Evolutionary conservation across 1,140 invertebrate species (phyloP), one percentile per base, ranked within the genome.

Genomic region (Drosophila oshimai): DNA sequence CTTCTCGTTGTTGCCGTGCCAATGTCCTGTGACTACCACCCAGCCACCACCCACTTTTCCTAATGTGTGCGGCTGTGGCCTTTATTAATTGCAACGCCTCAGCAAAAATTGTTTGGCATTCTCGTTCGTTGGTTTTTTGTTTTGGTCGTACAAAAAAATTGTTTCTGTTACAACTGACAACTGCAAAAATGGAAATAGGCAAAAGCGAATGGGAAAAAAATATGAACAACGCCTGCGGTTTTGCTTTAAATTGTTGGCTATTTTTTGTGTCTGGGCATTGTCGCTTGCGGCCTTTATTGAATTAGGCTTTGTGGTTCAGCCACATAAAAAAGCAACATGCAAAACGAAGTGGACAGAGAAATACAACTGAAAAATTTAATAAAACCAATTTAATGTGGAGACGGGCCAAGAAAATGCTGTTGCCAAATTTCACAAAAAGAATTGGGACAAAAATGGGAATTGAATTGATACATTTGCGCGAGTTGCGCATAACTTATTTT

Each of bases 1-100:
- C 46, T 64, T 18, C 24, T 39, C 60, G 47, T 47, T 65, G 58
- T 55, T 55, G 51, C 57, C 75, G 34, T 86, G 80, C 80, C 81
- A 80, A 76, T 86, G 81, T 68, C 72, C 80, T 86, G 44, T 20
- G 53, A 44, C 49, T 53, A 7, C 53, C 47, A 34, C 18, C 29
- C 49, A 20, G 2, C 10, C 28, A 13, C 10, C 12, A 9, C 22
- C 6, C 17, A 15, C n/a, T 24, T 3, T n/a, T 7, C 24, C 29
- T 6, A 13, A 12, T 58, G 44, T 70, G 29, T 71, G 47, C 41
- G 74, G 67, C 39, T 72, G 71, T 70, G 80, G 74, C 50, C 75
- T 79, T 75, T 84, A 84, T 86, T 84, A 84, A 84, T 84, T 86
- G 80, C 81, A 84, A 86, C 75, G 80, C 80, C 75, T 86, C 81